These are phyloP conservation scores for Sesia bembeciformis DNA, from an alignment of 2,888 invertebrate genomes.

Conservation along the genomic window DNA sequence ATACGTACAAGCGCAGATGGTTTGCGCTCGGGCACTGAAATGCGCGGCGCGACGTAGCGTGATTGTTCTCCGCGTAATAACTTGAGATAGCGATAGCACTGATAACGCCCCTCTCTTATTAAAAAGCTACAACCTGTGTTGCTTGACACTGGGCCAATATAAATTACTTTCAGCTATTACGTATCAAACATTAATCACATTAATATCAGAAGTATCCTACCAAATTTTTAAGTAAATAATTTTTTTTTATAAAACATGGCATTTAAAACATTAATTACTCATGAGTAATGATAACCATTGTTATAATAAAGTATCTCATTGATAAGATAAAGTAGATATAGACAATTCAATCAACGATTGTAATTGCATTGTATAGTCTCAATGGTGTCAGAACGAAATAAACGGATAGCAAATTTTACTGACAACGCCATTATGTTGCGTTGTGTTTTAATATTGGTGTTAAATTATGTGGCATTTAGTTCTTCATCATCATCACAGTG, in stretches of 20 bases:
- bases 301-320: neutral
- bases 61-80: conserved; percentile 59
- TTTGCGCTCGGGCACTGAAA: conserved; percentile 41
- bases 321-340: neutral
- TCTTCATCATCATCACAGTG: conserved; percentile 19
- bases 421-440: neutral
- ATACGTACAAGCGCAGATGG: conserved; percentile 44
- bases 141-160: too few relatives aligned
- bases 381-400: neutral
- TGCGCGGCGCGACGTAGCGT: conserved; percentile 35
- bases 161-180: too few relatives aligned
- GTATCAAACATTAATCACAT: too few relatives aligned
- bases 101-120: conserved; percentile 36
- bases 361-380: conserved; percentile 1
- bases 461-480: conserved; percentile 3
- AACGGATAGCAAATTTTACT: neutral
- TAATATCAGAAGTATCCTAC: too few relatives aligned
- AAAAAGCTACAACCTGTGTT: too few relatives aligned
- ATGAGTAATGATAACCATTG: too few relatives aligned
- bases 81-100: conserved; percentile 67
- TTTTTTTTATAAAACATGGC: too few relatives aligned
- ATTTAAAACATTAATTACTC: too few relatives aligned
- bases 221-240: too few relatives aligned
- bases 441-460: conserved; percentile 8
- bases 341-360: conserved; percentile 31